Conservation (phyloP, 2,797 vertebrate genomes). For the Ibycter americanus region DNA sequence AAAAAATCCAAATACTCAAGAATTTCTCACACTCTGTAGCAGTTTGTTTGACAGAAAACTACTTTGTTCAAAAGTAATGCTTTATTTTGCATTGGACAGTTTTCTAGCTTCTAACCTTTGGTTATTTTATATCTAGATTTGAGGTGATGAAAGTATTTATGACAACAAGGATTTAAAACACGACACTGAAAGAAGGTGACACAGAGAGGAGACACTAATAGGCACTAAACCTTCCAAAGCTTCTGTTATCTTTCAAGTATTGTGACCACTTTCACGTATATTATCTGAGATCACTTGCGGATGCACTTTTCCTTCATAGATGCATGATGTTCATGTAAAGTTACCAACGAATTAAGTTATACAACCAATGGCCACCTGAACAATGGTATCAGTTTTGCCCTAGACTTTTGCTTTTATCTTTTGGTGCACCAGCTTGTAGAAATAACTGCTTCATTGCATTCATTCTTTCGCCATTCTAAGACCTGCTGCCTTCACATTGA, state of each 20-base stretch:
- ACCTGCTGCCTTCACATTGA: background rate
- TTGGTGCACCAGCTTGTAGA: background rate
- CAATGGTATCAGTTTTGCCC: background rate
- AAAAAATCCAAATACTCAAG: background rate
- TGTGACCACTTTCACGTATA: background rate
- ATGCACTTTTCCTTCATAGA: background rate
- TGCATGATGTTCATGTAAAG: background rate
- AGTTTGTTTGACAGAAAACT: background rate
- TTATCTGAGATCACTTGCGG: background rate
- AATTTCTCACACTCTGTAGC: background rate
- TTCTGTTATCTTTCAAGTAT: background rate
- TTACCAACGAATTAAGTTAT: background rate
- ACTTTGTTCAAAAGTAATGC: background rate
- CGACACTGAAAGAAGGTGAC: background rate
- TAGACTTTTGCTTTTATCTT: background rate
- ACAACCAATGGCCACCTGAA: background rate
- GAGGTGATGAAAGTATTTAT: background rate
- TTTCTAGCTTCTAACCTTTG: background rate
- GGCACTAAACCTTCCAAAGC: background rate
- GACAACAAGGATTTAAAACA: background rate
- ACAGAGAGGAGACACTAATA: background rate
- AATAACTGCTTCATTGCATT: background rate
- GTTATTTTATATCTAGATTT: background rate
- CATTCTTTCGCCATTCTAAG: background rate
- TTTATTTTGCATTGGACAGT: background rate